Percentiles rank a stretch among this genome's conserved stretches.
Evolutionary conservation across 2,797 vertebrate genomes (phyloP).

Genomic region (Podarcis siculus): DNA sequence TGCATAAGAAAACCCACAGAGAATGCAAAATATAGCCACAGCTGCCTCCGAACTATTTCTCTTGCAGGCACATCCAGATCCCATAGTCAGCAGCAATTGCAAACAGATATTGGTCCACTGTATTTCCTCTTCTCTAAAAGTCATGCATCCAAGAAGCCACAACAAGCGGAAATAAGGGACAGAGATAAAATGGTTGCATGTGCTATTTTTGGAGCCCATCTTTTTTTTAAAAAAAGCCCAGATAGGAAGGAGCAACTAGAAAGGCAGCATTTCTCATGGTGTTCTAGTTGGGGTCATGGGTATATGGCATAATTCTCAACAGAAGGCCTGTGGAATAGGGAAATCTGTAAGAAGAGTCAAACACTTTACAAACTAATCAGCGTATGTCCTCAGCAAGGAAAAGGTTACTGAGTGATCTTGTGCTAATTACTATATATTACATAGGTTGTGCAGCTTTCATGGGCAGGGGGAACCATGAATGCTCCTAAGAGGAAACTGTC

Average conservation of each 20-base stretch:
- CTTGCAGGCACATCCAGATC: constrained; percentile 14
- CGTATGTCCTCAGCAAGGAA: neutral
- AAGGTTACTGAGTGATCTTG: neutral
- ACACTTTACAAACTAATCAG: neutral
- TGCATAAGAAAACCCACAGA: constrained; percentile 25
- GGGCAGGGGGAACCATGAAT: neutral
- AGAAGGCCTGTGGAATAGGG: neutral
- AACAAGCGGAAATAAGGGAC: neutral
- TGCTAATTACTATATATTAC: neutral
- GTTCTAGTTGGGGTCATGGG: neutral
- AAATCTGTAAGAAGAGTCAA: neutral
- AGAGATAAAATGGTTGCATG: neutral
- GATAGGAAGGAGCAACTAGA: neutral
- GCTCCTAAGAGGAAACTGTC: neutral
- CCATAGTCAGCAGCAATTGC: constrained; percentile 9
- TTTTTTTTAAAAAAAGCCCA: neutral
- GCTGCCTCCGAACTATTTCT: constrained; percentile 29
- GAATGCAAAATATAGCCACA: constrained; percentile 46
- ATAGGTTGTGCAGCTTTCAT: neutral
- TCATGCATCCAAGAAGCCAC: neutral
- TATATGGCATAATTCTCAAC: neutral
- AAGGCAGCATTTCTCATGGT: neutral
- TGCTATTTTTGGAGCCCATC: neutral
- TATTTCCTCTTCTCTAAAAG: neutral
- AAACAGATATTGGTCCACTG: neutral